Percentiles rank a stretch among this genome's conserved stretches.
phyloP scores from a whole-genome alignment of 92 coral and sea anemone genomes.

The Epizoanthus stellaris region DNA sequence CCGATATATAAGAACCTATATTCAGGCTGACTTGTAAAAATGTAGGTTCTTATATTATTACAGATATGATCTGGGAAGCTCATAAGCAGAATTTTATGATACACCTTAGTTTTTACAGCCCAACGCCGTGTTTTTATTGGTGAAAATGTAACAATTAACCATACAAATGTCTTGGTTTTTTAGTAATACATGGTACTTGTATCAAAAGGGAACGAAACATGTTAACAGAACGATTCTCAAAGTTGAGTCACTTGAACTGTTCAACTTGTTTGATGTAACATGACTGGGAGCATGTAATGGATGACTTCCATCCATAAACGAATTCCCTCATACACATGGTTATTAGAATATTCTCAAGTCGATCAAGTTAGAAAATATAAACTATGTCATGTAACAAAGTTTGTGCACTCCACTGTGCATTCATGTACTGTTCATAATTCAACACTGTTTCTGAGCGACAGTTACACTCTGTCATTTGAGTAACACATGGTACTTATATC shows the following conservation, averaged over 20 bases:
- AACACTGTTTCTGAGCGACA: not conserved
- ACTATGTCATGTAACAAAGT: not conserved
- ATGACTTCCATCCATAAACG: not conserved
- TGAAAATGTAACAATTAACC: not conserved
- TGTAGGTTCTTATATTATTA: not conserved
- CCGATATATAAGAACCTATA: too few relatives aligned
- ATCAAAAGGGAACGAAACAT: slow-evolving; percentile 5
- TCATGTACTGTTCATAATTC: not conserved
- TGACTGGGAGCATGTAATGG: not conserved
- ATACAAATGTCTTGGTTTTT: not conserved
- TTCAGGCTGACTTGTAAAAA: too few relatives aligned
- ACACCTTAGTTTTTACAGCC: not conserved
- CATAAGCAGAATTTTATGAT: not conserved
- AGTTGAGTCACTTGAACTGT: slow-evolving; percentile 5
- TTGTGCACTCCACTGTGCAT: not conserved
- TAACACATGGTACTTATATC: slow-evolving; percentile 8
- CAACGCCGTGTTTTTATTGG: slow-evolving; percentile 4
- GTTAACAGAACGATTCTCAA: not conserved
- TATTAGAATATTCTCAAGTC: slow-evolving; percentile 3
- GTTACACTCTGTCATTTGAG: slow-evolving; percentile 9
- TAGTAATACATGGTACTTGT: not conserved
- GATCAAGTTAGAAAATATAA: slow-evolving; percentile 3
- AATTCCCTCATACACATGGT: not conserved
- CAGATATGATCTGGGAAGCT: not conserved
- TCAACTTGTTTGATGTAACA: not conserved